Conservation (phyloP, 2,888 invertebrate species). For the Tineola bisselliella region DNA sequence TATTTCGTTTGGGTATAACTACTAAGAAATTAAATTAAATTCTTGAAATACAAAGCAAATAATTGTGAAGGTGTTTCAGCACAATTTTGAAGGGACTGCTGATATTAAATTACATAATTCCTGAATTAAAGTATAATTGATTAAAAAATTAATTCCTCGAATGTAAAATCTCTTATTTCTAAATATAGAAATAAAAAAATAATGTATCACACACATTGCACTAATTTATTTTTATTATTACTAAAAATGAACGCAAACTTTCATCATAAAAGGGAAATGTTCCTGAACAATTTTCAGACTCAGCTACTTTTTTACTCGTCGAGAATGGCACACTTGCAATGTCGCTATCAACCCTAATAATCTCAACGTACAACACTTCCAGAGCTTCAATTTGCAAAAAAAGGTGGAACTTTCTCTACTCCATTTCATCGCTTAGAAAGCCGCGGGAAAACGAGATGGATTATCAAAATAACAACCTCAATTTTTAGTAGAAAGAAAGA, state of each 20-base stretch:
- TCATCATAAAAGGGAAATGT: not conserved
- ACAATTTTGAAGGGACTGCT: too few relatives aligned
- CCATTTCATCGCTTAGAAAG: slow-evolving; percentile 28
- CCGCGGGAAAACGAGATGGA: slow-evolving; percentile 20
- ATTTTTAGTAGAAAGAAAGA: slow-evolving; percentile 20
- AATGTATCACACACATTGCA: not conserved
- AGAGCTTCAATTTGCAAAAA: slow-evolving; percentile 30
- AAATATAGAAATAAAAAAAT: not conserved
- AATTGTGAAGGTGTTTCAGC: too few relatives aligned
- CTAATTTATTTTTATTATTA: not conserved
- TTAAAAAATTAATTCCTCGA: too few relatives aligned
- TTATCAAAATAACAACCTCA: not conserved
- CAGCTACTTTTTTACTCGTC: slow-evolving; percentile 7
- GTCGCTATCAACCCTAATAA: slow-evolving; percentile 25
- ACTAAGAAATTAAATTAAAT: too few relatives aligned
- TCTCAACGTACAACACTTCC: slow-evolving; percentile 24
- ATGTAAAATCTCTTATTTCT: too few relatives aligned
- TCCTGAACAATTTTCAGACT: not conserved
- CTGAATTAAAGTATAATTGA: too few relatives aligned
- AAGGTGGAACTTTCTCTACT: slow-evolving; percentile 28
- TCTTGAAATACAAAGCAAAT: too few relatives aligned
- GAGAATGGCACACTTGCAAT: slow-evolving; percentile 13
- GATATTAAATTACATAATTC: too few relatives aligned
- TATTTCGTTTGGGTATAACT: too few relatives aligned
- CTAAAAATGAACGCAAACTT: not conserved